phyloP scores from a whole-genome alignment of 2,113 vertebrate species.

The Uria aalge region DNA sequence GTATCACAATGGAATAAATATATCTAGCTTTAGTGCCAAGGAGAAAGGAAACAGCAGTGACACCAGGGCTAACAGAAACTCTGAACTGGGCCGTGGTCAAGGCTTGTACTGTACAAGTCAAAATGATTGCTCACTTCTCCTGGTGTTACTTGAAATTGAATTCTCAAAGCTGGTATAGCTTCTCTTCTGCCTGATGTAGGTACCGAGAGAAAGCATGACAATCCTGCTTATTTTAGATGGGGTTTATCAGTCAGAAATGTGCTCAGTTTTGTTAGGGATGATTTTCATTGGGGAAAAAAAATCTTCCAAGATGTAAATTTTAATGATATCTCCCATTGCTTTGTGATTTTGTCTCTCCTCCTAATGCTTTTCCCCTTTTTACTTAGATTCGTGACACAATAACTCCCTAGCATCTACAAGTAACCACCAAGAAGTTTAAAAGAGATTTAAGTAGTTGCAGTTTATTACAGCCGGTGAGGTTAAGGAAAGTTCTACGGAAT shows the following conservation, averaged over 20 bases:
- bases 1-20: neutral
- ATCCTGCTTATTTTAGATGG: neutral
- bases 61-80: neutral
- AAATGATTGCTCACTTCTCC: neutral
- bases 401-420: neutral
- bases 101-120: neutral
- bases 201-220: neutral
- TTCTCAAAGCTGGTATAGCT: neutral
- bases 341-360: neutral
- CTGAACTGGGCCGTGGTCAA: neutral
- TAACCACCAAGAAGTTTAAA: neutral
- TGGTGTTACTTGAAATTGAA: neutral
- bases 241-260: neutral
- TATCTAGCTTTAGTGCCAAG: neutral
- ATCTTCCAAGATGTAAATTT: neutral
- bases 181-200: neutral
- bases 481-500: neutral
- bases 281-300: neutral
- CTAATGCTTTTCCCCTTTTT: neutral
- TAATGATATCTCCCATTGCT: neutral
- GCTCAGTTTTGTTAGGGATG: fast-evolving
- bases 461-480: neutral
- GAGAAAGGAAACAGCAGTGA: neutral
- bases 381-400: neutral
- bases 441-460: neutral